Base-by-base conservation (phyloP, 2,888 invertebrate genomes). In the Aphodius sticticus region DNA sequence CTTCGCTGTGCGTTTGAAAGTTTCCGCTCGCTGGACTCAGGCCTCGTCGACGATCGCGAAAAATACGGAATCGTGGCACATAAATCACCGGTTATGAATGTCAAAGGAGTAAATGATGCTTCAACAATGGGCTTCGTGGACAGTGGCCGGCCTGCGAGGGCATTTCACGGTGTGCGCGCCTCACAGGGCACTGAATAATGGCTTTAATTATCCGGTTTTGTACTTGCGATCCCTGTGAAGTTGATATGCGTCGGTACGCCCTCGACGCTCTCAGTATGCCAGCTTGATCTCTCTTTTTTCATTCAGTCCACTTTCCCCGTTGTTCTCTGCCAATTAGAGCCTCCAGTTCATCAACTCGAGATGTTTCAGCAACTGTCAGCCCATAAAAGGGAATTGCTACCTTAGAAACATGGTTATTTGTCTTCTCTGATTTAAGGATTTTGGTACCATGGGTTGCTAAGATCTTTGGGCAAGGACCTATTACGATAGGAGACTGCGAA, bases 21-120 rank as follows among this genome's bases (percentile, higher is more conserved):
- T 82, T 84, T 83, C 83, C 83, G 82, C 81, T 76, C 79, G 77
- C 78, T 77, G 78, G 74, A 79, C 80, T 71, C 7, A 9, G 9
- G 16, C n/a, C 16, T 26, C 4, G 70, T 36, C 26, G 74, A 35
- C 79, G 81, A 81, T 81, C 77, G 79, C 80, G 81, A 82, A 84
- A 84, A 84, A 82, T 84, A 80, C 82, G 79, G 81, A 83, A 83
- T 82, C 83, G 81, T 79, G 36, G 72, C 79, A 69, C 78, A 83
- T 85, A 85, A 84, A 85, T 85, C 84, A 84, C 81, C 79, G 81
- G 81, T 78, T 80, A 79, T 81, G 79, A 79, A 81, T 81, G 85
- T 87, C 88, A 87, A 88, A 87, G 86, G 87, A 85, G 83, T 87
- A 88, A 88, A 88, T 88, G 87, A 87, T 86, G 86, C 88, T 86